Percentiles rank a stretch among this genome's conserved stretches.
These are phyloP conservation scores for Lepidonotus clava DNA, from an alignment of 2,888 invertebrate species.

Conservation along the genomic window DNA sequence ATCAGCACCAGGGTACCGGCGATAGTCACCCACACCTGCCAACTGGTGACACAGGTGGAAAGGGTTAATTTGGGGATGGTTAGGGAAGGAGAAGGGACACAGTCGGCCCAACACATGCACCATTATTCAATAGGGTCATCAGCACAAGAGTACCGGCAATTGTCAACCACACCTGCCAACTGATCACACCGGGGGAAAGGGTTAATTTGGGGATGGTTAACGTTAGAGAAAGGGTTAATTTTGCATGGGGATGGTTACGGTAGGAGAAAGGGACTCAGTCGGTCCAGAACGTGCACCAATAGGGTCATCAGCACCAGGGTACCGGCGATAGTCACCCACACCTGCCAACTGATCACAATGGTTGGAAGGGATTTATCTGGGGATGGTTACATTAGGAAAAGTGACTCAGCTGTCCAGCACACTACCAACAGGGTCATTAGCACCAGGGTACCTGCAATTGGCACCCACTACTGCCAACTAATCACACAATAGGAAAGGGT, in stretches of 20 bases:
- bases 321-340: constrained; percentile 92
- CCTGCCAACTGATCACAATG: constrained; percentile 88
- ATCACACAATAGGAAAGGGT: too few species aligned
- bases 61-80: constrained; percentile 88
- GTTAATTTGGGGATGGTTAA: background rate
- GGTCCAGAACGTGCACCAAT: constrained; percentile 93
- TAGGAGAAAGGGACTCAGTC: constrained; percentile 91
- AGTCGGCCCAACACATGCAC: constrained; percentile 94
- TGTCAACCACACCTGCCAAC: constrained; percentile 91
- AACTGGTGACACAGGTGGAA: constrained; percentile 78
- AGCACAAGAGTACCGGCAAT: constrained; percentile 90
- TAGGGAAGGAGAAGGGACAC: constrained; percentile 90
- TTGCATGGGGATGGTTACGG: constrained; percentile 89
- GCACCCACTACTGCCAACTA: too few species aligned
- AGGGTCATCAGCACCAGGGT: constrained; percentile 90
- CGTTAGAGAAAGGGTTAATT: too few species aligned
- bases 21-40: constrained; percentile 93
- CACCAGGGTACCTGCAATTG: too few species aligned
- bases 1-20: constrained; percentile 90
- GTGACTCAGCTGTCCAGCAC: too few species aligned
- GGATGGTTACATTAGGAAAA: too few species aligned
- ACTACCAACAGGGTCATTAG: too few species aligned
- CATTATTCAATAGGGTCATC: constrained; percentile 92
- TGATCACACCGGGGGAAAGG: too few species aligned
- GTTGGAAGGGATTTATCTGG: too few species aligned